Percentiles rank a stretch among this genome's conserved stretches.
Evolutionary conservation across 2,113 vertebrate species (phyloP).

Genomic region (Abramis brama): DNA sequence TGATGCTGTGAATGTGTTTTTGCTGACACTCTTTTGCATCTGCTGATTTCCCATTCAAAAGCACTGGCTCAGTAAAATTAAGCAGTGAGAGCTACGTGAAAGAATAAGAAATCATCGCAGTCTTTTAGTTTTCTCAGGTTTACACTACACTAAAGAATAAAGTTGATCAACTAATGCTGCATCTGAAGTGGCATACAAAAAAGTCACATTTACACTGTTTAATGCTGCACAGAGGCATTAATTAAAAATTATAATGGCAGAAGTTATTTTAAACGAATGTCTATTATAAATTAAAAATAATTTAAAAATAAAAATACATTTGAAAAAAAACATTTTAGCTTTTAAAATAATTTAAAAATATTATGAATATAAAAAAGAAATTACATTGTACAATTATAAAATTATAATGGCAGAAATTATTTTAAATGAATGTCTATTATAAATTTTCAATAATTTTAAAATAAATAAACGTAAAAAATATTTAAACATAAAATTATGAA

Average conservation of each 20-base stretch:
- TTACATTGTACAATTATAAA: background rate
- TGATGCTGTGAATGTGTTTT: constrained; percentile 16
- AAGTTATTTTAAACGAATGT: background rate
- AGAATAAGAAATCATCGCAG: constrained; percentile 4
- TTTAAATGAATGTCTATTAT: no score
- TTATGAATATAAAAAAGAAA: background rate
- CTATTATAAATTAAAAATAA: background rate
- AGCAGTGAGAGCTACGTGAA: constrained; percentile 26
- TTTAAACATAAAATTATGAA: background rate
- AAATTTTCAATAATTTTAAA: background rate
- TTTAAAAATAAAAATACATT: background rate
- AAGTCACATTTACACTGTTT: background rate
- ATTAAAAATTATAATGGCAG: background rate
- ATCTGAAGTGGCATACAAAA: background rate
- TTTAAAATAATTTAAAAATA: background rate
- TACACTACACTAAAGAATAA: background rate
- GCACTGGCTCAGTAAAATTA: constrained; percentile 40
- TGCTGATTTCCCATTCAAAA: constrained; percentile 75
- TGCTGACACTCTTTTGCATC: constrained; percentile 66
- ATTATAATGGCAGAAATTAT: background rate
- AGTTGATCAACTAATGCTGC: background rate
- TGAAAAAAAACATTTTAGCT: background rate
- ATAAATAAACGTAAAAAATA: background rate
- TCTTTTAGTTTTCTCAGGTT: background rate
- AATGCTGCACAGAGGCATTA: background rate